phyloP scores from a whole-genome alignment of 2,113 vertebrate genomes.

The Pollachius pollachius region DNA sequence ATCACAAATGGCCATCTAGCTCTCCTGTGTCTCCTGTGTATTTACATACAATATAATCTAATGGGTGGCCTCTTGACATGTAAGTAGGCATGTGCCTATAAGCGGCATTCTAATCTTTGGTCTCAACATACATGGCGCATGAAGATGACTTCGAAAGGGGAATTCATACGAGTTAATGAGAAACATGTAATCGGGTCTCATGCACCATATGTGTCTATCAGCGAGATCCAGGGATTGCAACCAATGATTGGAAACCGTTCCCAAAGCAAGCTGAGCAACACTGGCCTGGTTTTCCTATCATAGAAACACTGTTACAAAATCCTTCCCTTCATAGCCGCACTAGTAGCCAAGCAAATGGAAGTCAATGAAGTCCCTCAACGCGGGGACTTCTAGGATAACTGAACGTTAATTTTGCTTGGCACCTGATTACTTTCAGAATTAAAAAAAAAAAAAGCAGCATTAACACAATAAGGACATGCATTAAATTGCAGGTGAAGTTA shows the following conservation, averaged over 20 bases:
- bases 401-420: too few species aligned
- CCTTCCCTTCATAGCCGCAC: too few species aligned
- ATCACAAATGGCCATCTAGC: too few species aligned
- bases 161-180: conserved; percentile 48
- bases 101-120: conserved; percentile 41
- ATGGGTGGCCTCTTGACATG: conserved; percentile 33
- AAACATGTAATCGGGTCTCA: conserved; percentile 51
- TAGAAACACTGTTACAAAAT: too few species aligned
- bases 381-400: too few species aligned
- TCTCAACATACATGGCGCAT: conserved; percentile 43
- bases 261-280: too few species aligned
- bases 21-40: too few species aligned
- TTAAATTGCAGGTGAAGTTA: neutral
- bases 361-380: too few species aligned
- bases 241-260: too few species aligned
- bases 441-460: neutral
- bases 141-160: conserved; percentile 57
- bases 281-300: too few species aligned
- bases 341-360: too few species aligned
- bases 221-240: neutral
- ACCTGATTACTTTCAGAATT: neutral
- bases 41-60: conserved; percentile 25
- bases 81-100: conserved; percentile 39
- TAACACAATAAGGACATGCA: neutral
- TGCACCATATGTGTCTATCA: conserved; percentile 22